These are phyloP conservation scores for Valencia hispanica DNA, from an alignment of 2,797 vertebrate species.

Conservation along the genomic window DNA sequence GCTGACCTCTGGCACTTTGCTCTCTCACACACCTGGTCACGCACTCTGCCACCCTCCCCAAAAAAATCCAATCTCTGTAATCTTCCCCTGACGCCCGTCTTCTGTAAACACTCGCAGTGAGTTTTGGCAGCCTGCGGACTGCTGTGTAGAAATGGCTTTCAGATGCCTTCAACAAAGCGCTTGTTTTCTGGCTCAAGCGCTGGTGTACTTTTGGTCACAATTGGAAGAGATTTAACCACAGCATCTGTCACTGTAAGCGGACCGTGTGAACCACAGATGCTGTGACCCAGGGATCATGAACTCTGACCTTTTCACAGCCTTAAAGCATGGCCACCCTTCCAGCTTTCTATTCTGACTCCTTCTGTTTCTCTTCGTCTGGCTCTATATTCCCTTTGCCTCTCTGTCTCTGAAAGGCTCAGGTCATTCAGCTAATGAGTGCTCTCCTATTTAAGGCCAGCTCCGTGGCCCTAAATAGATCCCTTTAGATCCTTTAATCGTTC, in stretches of 20 bases:
- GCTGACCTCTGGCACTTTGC: constrained; percentile 42
- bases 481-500: constrained; percentile 74
- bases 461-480: constrained; percentile 72
- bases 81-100: constrained; percentile 18
- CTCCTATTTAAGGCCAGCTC: constrained; percentile 75
- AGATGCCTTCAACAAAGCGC: too few species aligned
- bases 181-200: constrained; percentile 19
- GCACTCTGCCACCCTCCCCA: constrained; percentile 24
- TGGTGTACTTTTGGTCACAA: neutral
- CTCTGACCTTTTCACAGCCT: constrained; percentile 45
- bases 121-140: constrained; percentile 30
- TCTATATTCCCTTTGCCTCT: constrained; percentile 21
- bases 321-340: constrained; percentile 46
- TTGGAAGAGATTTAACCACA: constrained; percentile 6
- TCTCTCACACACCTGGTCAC: constrained; percentile 45
- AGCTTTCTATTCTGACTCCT: constrained; percentile 14
- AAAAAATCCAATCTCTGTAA: constrained; percentile 53
- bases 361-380: constrained; percentile 16
- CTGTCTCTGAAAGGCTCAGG: constrained; percentile 41
- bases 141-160: neutral
- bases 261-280: constrained; percentile 66
- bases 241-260: constrained; percentile 28
- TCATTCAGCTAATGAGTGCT: constrained; percentile 74
- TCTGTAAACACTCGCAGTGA: constrained; percentile 2
- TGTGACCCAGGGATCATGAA: constrained; percentile 34